Base-by-base conservation (phyloP, 2,797 vertebrate genomes). In the Mus spretus region DNA sequence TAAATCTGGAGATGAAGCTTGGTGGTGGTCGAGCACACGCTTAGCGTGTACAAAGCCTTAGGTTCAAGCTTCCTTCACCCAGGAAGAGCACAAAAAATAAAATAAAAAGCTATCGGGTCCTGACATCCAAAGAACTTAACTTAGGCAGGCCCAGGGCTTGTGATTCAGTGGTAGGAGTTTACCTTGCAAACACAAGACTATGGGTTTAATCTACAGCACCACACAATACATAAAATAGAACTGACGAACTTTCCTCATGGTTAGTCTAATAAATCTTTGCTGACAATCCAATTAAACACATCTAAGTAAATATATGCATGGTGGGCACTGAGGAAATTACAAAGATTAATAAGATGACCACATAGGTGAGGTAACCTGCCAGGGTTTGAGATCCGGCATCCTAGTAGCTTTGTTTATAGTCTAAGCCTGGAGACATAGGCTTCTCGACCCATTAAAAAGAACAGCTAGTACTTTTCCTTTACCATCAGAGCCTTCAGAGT, bases 221-320 rank as follows among this genome's bases (percentile, higher is more conserved):
- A 34, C 6, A 34, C 63, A 63, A 50, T 47, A 78, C 61, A n/a
- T 47, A 78, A 63, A n/a, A 47, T 89, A n/a, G n/a, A 50, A n/a
- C 12, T 80, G 53, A 88, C 9, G 28, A 14, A 53, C 83, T 67
- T 50, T 82, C 74, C 67, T 59, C 11, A n/a, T 22, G 22, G 24
- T 63, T 96, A 84, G 74, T 40, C 92, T 40, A 90, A 83, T 5
- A 67, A 89, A 82, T 75, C 44, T 63, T 93, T 84, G 14, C 47
- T 85, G 90, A 88, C 9, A 15, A 28, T 37, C 34, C 53, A 34
- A 11, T 77, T 72, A 93, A 91, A 84, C 74, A 44, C 50, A 53
- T 47, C 40, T 26, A 15, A 24, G 72, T 77, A 61, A 61, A 96
- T 57, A 75, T 24, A 44, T 11, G 44, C 11, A 28, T 22, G 0